Evolutionary conservation across 35 echinoderm and acorn worm genomes (phyloP).

Genomic region (Ophioderma brevispina): DNA sequence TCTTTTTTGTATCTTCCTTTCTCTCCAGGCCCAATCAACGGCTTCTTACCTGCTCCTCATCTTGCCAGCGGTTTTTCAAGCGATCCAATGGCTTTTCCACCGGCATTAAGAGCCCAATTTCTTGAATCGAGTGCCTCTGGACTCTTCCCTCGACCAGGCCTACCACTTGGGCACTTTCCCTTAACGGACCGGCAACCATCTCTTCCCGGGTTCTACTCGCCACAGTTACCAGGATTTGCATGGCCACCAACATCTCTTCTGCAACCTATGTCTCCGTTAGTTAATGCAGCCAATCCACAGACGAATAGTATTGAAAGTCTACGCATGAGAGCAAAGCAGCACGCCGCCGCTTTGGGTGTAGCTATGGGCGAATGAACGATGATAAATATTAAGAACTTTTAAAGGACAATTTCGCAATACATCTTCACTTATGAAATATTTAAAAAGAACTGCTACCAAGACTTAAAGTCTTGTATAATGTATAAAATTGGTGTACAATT

Average conservation of each 20-base stretch:
- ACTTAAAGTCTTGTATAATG: too few relatives aligned
- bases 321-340: constrained; percentile 91
- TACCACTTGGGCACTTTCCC: constrained; percentile 27
- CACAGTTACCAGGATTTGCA: constrained; percentile 33
- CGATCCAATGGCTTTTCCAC: constrained; percentile 35
- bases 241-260: constrained; percentile 30
- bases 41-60: constrained; percentile 10
- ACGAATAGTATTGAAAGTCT: constrained; percentile 95
- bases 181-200: constrained; percentile 4
- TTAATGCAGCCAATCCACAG: constrained; percentile 64
- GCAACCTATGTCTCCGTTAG: constrained; percentile 3
- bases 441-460: too few relatives aligned
- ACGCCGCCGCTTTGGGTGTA: constrained; percentile 88
- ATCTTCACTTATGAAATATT: too few relatives aligned
- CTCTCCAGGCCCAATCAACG: constrained; percentile 17
- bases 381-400: too few relatives aligned
- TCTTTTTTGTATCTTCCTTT: not conserved
- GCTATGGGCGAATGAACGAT: constrained; percentile 57
- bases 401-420: too few relatives aligned
- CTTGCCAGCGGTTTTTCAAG: constrained; percentile 4
- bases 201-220: constrained; percentile 39
- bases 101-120: constrained; percentile 10
- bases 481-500: too few relatives aligned
- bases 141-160: not conserved
- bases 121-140: constrained; percentile 9